Conservation (phyloP, 2,888 invertebrate species). For the Eristalis arbustorum region DNA sequence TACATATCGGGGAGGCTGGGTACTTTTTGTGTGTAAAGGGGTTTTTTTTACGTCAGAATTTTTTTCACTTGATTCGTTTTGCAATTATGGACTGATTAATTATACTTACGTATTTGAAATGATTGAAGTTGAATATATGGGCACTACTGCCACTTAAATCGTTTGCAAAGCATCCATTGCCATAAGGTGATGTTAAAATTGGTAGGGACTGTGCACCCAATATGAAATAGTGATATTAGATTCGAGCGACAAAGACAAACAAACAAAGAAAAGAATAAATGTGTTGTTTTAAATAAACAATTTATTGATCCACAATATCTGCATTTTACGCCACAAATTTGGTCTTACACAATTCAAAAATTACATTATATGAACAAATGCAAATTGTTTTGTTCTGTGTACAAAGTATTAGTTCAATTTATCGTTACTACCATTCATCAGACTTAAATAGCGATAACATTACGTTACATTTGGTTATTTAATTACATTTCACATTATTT, state of each 20-base stretch:
- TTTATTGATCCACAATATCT: constrained; percentile 44
- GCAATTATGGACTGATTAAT: no score
- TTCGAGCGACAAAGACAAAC: no score
- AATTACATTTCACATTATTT: constrained; percentile 40
- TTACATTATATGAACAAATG: constrained; percentile 56
- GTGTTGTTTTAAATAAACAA: constrained; percentile 6
- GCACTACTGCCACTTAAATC: no score
- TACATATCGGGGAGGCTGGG: background rate
- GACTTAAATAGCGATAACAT: constrained; percentile 64
- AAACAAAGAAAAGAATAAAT: background rate
- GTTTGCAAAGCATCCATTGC: no score
- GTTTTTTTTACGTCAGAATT: no score
- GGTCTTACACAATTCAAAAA: constrained; percentile 30
- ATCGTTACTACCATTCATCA: constrained; percentile 58
- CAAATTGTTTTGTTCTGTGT: constrained; percentile 58
- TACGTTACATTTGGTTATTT: constrained; percentile 56
- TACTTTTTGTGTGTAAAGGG: background rate
- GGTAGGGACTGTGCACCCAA: no score
- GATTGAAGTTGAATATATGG: no score
- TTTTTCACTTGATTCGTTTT: no score
- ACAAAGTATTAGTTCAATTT: constrained; percentile 60
- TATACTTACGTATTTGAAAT: no score
- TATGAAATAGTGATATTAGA: no score
- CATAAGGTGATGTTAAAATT: no score
- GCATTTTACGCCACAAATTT: constrained; percentile 22